These are phyloP conservation scores for Tamandua tetradactyla DNA, from an alignment of 2,797 vertebrate genomes.

Conservation along the genomic window DNA sequence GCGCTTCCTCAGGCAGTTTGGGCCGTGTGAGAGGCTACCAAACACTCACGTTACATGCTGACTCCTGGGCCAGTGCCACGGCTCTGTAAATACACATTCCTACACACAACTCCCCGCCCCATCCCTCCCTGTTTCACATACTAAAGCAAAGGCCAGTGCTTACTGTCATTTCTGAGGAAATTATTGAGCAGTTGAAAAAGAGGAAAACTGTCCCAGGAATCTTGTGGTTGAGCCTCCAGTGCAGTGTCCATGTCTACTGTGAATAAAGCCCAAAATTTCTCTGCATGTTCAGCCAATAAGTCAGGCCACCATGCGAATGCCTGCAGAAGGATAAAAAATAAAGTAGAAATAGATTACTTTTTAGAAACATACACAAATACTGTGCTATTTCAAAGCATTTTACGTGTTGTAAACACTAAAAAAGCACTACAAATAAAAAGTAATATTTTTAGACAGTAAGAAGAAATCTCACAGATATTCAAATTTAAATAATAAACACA, in stretches of 20 bases:
- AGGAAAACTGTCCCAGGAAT: slow-evolving; percentile 97
- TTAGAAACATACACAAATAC: not conserved
- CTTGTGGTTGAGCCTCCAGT: slow-evolving; percentile 91
- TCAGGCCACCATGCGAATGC: slow-evolving; percentile 98
- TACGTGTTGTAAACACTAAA: not conserved
- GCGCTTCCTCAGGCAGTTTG: not conserved
- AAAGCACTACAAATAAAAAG: not conserved
- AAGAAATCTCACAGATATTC: not conserved
- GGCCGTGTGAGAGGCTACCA: not conserved
- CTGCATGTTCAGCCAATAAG: slow-evolving; percentile 93
- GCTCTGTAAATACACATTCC: not conserved
- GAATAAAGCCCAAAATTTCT: slow-evolving; percentile 94
- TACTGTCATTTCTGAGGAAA: slow-evolving; percentile 93
- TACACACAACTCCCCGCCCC: fast-evolving
- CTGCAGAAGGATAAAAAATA: slow-evolving; percentile 81
- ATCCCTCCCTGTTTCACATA: not conserved
- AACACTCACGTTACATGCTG: not conserved
- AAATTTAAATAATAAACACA: not conserved
- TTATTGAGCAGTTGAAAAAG: slow-evolving; percentile 98
- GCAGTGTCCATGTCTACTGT: slow-evolving; percentile 93
- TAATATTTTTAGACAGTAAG: not conserved
- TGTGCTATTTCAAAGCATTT: not conserved
- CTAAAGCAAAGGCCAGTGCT: slow-evolving; percentile 79
- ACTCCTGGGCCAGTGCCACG: fast-evolving
- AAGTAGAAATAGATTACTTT: not conserved